These are phyloP conservation scores for Parnassius glacialis DNA, from an alignment of 2,888 invertebrate species.

Conservation along the genomic window DNA sequence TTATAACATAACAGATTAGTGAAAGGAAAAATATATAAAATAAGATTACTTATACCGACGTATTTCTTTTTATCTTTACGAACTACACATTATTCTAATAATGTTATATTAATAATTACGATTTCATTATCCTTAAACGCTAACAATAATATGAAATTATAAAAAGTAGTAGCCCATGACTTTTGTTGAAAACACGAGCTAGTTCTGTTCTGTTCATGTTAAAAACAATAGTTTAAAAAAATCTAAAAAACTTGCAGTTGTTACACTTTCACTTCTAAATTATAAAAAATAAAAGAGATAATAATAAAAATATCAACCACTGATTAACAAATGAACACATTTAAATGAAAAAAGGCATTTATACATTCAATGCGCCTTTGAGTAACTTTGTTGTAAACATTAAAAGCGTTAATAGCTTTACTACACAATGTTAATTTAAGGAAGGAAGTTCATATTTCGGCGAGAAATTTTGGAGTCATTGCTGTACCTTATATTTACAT, in stretches of 20 bases:
- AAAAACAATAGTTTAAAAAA: neutral
- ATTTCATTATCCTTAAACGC: constrained; percentile 25
- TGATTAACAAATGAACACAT: neutral
- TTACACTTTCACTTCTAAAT: neutral
- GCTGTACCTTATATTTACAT: neutral
- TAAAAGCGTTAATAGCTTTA: constrained; percentile 6
- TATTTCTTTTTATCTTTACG: neutral
- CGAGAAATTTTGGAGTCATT: too few relatives aligned
- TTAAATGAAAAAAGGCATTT: constrained; percentile 4
- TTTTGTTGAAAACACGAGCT: constrained; percentile 2
- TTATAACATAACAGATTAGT: constrained; percentile 7
- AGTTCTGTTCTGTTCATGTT: neutral
- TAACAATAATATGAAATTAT: constrained; percentile 11
- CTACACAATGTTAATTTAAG: too few relatives aligned
- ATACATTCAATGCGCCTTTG: constrained; percentile 10
- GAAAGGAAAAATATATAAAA: constrained; percentile 13
- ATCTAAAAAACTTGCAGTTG: neutral
- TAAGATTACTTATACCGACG: constrained; percentile 1
- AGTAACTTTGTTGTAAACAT: constrained; percentile 7
- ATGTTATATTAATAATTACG: constrained; percentile 2
- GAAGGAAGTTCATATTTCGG: too few relatives aligned
- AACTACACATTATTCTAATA: constrained; percentile 4
- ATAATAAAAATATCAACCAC: too few relatives aligned
- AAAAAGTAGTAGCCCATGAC: neutral
- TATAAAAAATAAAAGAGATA: neutral